A percentile compares a stretch with the other conserved stretches of the same genome.
phyloP scores from a whole-genome alignment of 1,140 invertebrate genomes.

The Macrobrachium rosenbergii region DNA sequence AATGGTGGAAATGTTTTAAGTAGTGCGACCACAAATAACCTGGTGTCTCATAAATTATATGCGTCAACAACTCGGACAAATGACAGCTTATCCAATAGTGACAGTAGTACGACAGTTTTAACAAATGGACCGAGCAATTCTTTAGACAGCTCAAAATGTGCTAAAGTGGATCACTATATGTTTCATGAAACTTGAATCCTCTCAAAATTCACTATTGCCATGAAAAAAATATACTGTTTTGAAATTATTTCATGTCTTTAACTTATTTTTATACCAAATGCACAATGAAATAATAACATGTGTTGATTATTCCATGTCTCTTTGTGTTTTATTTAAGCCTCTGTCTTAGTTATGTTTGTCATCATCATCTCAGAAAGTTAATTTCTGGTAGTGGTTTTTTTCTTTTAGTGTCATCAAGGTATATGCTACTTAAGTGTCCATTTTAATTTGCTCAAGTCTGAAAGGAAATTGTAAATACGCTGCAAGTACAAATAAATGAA shows the following conservation, averaged over 20 bases:
- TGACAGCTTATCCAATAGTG: constrained; percentile 59
- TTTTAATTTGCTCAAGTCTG: constrained; percentile 56
- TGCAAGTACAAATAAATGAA: constrained; percentile 60
- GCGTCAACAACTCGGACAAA: constrained; percentile 52
- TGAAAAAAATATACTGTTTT: constrained; percentile 38
- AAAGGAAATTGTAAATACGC: constrained; percentile 43
- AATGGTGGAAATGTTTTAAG: constrained; percentile 61
- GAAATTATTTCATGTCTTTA: constrained; percentile 58
- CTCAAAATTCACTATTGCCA: constrained; percentile 42
- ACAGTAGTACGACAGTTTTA: constrained; percentile 56
- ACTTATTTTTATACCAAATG: constrained; percentile 64
- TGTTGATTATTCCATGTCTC: constrained; percentile 62
- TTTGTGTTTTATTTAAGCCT: constrained; percentile 56
- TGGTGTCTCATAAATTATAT: constrained; percentile 62
- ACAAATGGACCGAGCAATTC: constrained; percentile 59
- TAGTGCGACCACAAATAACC: constrained; percentile 59
- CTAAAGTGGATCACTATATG: constrained; percentile 61
- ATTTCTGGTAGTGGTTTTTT: too few species aligned
- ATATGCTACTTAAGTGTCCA: constrained; percentile 33
- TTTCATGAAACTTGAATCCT: constrained; percentile 61
- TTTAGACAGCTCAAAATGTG: constrained; percentile 60
- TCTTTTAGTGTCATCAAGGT: too few species aligned
- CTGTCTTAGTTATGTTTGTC: constrained; percentile 9
- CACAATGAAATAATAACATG: constrained; percentile 63
- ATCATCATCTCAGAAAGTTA: too few species aligned